Evolutionary conservation across 2,113 vertebrate genomes (phyloP), one percentile per base, ranked within the genome.

Genomic region (Salvelinus fontinalis): DNA sequence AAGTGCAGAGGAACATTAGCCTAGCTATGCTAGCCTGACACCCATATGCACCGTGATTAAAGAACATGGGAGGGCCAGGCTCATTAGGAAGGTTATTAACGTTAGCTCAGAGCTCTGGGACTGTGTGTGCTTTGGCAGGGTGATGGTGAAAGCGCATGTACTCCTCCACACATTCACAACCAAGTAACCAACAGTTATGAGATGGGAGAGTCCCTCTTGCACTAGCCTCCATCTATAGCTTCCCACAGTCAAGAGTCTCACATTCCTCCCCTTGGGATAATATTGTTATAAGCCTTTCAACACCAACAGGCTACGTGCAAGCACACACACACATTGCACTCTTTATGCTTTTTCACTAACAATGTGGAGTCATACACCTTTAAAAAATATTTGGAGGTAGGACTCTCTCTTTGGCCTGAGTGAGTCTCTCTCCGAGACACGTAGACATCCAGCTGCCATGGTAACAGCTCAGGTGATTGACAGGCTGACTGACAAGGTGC

Each of bases 91-190:
- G 18, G 70, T 75, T 88, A 87, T 88, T 88, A 87, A 91, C 85
- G 83, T 85, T 81, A 84, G 88, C 84, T 74, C 85, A 73, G 22
- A 79, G 78, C 82, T 89, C 85, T 85, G 57, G 11, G 79, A 80
- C 83, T 72, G 76, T 83, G 77, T 84, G 86, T 87, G 87, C 85
- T 86, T 86, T 91, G 89, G 83, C 84, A 82, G 77, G 81, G 83
- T 79, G 81, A 87, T 81, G 80, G 78, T 78, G 68, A 81, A 81
- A 79, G 80, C 83, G 81, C 79, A 76, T 78, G 68, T 81, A 86
- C 84, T 89, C 85, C 88, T 90, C 86, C 80, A 82, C 75, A 75
- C 22, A 82, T 79, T 81, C 84, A 83, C 87, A 80, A 75, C 80
- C 84, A 90, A 84, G 86, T 78, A 44, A 11, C 39, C 39, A 44